Evolutionary conservation across 2,888 invertebrate species (phyloP), one percentile per base, ranked within the genome.

Genomic region (Leucoptera coffeella): DNA sequence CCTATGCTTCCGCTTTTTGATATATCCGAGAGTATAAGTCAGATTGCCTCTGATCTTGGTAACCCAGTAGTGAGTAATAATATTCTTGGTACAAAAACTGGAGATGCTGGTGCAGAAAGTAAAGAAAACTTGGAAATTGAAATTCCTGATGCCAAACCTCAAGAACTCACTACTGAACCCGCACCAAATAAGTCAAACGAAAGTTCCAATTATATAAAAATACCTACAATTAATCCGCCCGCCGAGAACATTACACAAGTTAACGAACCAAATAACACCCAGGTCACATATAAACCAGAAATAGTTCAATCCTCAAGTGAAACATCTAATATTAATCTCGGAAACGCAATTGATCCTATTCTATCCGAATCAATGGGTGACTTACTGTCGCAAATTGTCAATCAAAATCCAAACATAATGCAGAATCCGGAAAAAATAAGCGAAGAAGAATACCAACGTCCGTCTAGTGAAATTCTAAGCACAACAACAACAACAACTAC

Each of bases 31-130:
- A 69, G 69, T 38, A 58, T 72, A 23, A 72, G 67, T 35, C 69
- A 71, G 50, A 72, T 72, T 36, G 65, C 71, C 27, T 65, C 65
- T 3, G 69, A 71, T 39, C 45, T 71, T 13, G 65, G 61, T 15
- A 53, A 43, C 29, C 62, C n/a, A n/a, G n/a, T n/a, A n/a, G n/a
- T n/a, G n/a, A n/a, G n/a, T n/a, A n/a, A 43, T 23, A 49, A 54
- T 35, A 38, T 62, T 36, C 34, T 57, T 27, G 41, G 43, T 3
- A 53, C 50, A 12, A 50, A 56, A 40, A 23, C 42, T 4, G 51
- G 36, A 35, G 40, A 36, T 4, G 35, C 50, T 19, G 47, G 50
- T 30, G 38, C 61, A 31, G 65, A 67, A 40, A 67, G 67, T 30
- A 71, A 71, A 40, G 65, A 69, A 48, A 56, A 51, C 34, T 22